Base-by-base conservation (phyloP, 2,888 invertebrate genomes). In the Drosophila recens region DNA sequence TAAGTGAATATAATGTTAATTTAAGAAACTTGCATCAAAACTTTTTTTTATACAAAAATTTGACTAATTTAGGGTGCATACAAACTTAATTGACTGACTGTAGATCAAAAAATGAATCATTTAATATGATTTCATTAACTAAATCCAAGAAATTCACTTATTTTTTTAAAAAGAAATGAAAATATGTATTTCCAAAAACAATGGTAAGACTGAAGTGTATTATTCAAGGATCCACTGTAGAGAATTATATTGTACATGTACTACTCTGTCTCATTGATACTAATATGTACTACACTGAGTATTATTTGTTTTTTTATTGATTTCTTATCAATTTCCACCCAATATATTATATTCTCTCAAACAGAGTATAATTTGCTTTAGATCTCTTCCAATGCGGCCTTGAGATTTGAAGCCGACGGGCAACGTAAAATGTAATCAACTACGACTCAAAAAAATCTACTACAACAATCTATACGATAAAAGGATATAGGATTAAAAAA, bases 391-490 rank as follows among this genome's bases (percentile, higher is more conserved):
- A 48, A 46, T 53, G 30, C 30, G 30, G 57, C 36, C 74, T 82
- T 75, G 78, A 79, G 69, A 72, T 46, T 65, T 79, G 75, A 77
- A 65, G 38, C 75, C 63, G 79, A 69, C 38, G 81, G 82, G 69
- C 70, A 72, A 79, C 74, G 59, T 80, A 81, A 84, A 81, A 87
- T 85, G 82, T 79, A 86, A 84, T 68, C 75, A 77, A 75, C 77
- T 72, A 78, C 75, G 58, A 45, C 45, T 40, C n/a, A 45, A 17
- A 17, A 66, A 63, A 79, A 61, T 63, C 42, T 33, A 67, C 81
- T 63, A 63, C 67, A 42, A n/a, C 45, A 40, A 45, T 30, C 53
- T 10, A 58, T 52, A 34, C 13, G 40, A 38, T 11, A 30, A 11
- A n/a, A 56, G 38, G 23, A 27, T 5, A 27, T 27, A 30, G 45